Evolutionary conservation across 2,888 invertebrate species (phyloP).

Genomic region (Trichogramma dendrolimi): DNA sequence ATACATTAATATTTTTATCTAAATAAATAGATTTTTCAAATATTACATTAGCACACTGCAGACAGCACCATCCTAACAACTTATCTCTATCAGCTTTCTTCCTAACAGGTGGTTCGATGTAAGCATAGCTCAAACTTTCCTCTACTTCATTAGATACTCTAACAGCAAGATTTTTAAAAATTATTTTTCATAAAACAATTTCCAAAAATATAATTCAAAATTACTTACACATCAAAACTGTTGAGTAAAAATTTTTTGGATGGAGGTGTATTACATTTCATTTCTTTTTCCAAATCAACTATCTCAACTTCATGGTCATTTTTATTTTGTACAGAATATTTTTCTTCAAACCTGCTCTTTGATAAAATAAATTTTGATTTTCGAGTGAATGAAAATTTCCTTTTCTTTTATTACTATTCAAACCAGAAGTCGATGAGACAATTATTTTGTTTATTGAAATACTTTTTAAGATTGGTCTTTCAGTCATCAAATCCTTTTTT

Average conservation of each 20-base stretch:
- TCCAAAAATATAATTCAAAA: background rate
- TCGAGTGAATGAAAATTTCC: background rate
- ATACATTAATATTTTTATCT: conserved; percentile 23
- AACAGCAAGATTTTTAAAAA: conserved; percentile 8
- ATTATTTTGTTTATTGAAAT: background rate
- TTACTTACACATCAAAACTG: conserved; percentile 35
- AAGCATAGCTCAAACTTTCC: conserved; percentile 39
- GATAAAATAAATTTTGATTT: background rate
- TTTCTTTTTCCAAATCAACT: conserved; percentile 22
- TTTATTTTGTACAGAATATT: background rate
- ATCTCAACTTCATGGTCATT: conserved; percentile 16
- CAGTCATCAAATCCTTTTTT: background rate
- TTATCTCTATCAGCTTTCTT: conserved; percentile 47
- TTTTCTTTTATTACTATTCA: background rate
- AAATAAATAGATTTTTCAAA: conserved; percentile 9
- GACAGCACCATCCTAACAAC: conserved; percentile 50
- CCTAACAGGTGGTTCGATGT: conserved; percentile 41
- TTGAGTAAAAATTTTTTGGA: conserved; percentile 26
- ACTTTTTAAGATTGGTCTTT: background rate
- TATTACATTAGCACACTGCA: conserved; percentile 48
- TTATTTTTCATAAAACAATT: background rate
- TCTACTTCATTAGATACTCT: conserved; percentile 34
- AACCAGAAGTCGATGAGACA: background rate
- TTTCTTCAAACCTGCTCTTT: background rate
- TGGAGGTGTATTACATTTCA: conserved; percentile 21